A percentile compares a stretch with the other conserved stretches of the same genome.
phyloP scores from a whole-genome alignment of 2,797 vertebrate genomes.

The Cyprinella venusta region DNA sequence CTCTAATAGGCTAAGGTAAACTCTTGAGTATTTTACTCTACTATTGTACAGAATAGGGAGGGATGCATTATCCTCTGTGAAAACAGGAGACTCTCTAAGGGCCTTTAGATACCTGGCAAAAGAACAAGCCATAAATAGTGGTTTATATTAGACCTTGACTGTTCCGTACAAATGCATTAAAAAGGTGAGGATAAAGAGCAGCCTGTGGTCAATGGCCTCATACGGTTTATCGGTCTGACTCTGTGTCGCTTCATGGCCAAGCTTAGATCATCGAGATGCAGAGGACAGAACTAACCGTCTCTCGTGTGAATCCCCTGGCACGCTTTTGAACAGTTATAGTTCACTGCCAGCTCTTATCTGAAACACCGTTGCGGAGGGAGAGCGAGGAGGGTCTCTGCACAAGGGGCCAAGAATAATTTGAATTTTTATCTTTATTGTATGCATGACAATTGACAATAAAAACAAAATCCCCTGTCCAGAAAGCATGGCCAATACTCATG shows the following conservation, averaged over 20 bases:
- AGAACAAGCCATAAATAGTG: not conserved
- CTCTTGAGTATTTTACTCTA: not conserved
- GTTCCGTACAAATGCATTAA: constrained; percentile 19
- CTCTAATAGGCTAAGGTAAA: not conserved
- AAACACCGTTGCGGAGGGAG: not conserved
- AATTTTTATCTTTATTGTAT: not conserved
- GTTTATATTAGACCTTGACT: not conserved
- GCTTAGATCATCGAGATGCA: not conserved
- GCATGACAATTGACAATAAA: too few relatives aligned
- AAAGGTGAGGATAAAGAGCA: constrained; percentile 11
- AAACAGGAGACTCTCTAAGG: not conserved
- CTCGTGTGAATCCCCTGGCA: not conserved
- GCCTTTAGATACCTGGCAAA: constrained; percentile 4
- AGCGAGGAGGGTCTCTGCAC: constrained; percentile 10
- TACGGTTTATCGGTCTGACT: not conserved
- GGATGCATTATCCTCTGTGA: not conserved
- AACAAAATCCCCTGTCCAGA: not conserved
- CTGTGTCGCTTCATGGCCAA: not conserved
- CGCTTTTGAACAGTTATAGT: not conserved
- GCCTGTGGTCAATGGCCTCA: not conserved
- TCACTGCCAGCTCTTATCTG: constrained; percentile 24
- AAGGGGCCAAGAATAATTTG: not conserved
- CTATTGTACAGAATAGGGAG: not conserved
- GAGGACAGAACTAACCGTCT: not conserved
- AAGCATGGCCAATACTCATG: not conserved